Conservation (phyloP, 2,113 vertebrate species). For the Hystrix cristata region DNA sequence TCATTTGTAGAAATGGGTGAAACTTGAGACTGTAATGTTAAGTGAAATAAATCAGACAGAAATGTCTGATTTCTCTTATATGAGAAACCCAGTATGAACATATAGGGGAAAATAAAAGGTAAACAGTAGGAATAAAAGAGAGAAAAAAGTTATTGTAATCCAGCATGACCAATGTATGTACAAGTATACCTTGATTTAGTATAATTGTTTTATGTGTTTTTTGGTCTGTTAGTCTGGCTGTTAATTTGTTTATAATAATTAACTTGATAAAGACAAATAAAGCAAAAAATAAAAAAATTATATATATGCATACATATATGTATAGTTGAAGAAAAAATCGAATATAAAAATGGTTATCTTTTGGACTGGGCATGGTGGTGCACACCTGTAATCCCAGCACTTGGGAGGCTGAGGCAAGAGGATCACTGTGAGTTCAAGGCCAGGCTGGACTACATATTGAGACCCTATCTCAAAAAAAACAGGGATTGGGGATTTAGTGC, state of each 20-base stretch:
- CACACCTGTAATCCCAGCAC: background rate
- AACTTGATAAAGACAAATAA: background rate
- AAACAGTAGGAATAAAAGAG: background rate
- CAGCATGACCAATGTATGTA: background rate
- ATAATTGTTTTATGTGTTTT: background rate
- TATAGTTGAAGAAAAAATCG: constrained; percentile 44
- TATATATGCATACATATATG: background rate
- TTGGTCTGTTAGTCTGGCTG: background rate
- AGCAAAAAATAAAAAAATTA: background rate
- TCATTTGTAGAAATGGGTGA: background rate
- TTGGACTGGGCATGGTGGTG: background rate
- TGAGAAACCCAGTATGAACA: background rate
- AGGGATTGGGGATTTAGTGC: no score
- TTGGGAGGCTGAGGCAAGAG: background rate
- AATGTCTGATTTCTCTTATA: background rate
- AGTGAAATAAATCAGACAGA: background rate
- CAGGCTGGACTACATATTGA: background rate
- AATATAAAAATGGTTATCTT: background rate
- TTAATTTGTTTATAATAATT: background rate
- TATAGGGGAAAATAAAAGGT: background rate
- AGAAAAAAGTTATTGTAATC: background rate
- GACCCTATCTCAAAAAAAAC: background rate
- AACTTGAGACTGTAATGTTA: background rate
- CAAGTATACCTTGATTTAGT: background rate
- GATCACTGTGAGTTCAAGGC: background rate